Percentiles rank a stretch among this genome's conserved stretches.
These are phyloP conservation scores for Sebastes vulpes DNA, from an alignment of 2,797 vertebrate genomes.

Conservation along the genomic window DNA sequence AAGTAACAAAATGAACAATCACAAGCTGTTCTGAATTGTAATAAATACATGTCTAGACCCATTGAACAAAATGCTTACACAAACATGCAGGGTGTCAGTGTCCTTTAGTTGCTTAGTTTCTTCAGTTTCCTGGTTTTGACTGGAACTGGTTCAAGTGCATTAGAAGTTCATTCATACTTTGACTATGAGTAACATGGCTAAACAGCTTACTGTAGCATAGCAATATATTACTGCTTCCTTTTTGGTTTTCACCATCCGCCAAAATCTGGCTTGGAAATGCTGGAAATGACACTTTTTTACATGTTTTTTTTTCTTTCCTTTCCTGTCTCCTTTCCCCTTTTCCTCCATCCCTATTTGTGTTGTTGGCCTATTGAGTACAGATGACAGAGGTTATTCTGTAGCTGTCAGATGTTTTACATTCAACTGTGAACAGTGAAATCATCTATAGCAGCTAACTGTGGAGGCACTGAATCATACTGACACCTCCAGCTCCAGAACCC, in stretches of 20 bases:
- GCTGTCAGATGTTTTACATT: slow-evolving; percentile 26
- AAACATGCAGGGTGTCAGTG: no score
- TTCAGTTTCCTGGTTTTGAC: no score
- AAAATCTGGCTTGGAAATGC: not conserved
- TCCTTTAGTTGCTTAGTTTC: no score
- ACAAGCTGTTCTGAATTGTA: no score
- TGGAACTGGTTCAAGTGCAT: no score
- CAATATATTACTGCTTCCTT: not conserved
- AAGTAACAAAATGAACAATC: no score
- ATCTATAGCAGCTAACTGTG: slow-evolving; percentile 12
- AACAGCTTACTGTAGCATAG: not conserved
- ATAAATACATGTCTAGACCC: no score
- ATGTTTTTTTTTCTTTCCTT: not conserved
- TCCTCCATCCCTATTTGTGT: not conserved
- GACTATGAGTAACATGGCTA: no score
- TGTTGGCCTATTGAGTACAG: not conserved
- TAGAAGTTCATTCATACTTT: no score
- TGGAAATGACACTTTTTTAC: not conserved
- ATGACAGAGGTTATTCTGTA: slow-evolving; percentile 2
- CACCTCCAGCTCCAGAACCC: not conserved
- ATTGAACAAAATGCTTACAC: no score
- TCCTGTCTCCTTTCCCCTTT: not conserved
- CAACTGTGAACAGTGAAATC: slow-evolving; percentile 30
- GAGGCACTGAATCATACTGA: not conserved
- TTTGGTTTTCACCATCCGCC: not conserved